Conservation (phyloP, 1,140 invertebrate genomes). For the Galendromus occidentalis region DNA sequence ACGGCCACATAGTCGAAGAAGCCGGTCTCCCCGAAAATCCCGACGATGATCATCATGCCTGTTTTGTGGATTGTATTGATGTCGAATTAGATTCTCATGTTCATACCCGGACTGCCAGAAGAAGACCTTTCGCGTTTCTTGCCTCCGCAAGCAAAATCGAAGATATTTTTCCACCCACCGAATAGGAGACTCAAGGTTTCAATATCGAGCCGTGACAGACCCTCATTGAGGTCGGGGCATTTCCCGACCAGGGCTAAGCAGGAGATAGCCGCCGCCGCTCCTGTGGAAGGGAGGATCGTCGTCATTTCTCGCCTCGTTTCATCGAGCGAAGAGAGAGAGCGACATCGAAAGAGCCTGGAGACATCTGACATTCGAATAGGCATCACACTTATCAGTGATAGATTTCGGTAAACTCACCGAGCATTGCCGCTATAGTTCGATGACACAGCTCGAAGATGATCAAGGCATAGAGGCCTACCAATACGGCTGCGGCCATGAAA, state of each 20-base stretch:
- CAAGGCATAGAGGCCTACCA: constrained; percentile 53
- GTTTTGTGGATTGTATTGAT: constrained; percentile 1
- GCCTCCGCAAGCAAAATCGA: no score
- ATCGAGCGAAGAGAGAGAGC: no score
- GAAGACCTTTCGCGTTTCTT: neutral
- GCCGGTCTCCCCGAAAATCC: constrained; percentile 63
- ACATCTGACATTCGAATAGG: no score
- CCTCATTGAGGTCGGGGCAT: constrained; percentile 46
- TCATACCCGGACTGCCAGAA: no score
- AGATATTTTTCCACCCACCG: constrained; percentile 21
- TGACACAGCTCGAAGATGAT: constrained; percentile 65
- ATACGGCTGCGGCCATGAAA: constrained; percentile 47
- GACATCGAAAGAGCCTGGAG: no score
- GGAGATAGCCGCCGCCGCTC: constrained; percentile 49
- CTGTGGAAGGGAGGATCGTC: neutral
- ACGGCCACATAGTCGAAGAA: constrained; percentile 67
- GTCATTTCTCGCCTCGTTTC: no score
- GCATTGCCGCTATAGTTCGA: constrained; percentile 55
- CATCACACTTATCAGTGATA: no score
- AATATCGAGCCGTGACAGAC: constrained; percentile 66
- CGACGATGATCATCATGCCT: constrained; percentile 72
- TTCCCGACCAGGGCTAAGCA: constrained; percentile 48
- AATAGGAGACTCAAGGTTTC: constrained; percentile 67
- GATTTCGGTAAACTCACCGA: constrained; percentile 27
- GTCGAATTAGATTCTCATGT: no score